Base-by-base conservation (phyloP, 2,888 invertebrate genomes). In the Mellilla xanthometata region DNA sequence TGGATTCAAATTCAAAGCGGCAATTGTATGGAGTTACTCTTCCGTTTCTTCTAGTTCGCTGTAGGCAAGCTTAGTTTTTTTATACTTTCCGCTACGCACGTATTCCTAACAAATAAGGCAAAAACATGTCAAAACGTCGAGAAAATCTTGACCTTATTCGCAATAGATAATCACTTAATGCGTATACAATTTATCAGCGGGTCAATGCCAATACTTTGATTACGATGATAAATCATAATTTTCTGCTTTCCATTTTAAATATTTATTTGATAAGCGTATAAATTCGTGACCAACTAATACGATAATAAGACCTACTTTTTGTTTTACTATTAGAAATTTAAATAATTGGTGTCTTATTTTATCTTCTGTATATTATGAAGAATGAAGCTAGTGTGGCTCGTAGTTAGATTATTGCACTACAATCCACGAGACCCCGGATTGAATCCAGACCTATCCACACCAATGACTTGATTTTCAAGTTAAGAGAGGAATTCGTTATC, bases 231-330 rank as follows among this genome's bases (percentile, higher is more conserved):
- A 54, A 50, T 50, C 48, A 30, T 33, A 54, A 52, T 52, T 47
- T 50, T 54, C 43, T 50, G 52, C 56, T 47, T 49, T 44, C 48
- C 39, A 30, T 47, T 46, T 56, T 46, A 30, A 44, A 48, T 41
- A 42, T 40, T 36, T 40, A 32, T 40, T 52, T 52, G 49, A 56
- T 40, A 41, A 38, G 46, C 56, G 51, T 49, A 29, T 10, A 24
- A 27, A 23, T 46, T 50, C 56, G 54, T 56, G 56, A 50, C 54
- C 44, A 12, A 10, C 3, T 35, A 24, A 39, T 22, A 24, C 15
- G 32, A 44, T 35, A 8, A 24, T 28, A n/a, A 15, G 19, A 34
- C 32, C 35, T 34, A 49, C 44, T 48, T 39, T 47, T 31, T n/a
- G n/a, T n/a, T n/a, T n/a, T n/a, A n/a, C n/a, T n/a, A n/a, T n/a